Base-by-base conservation (phyloP, 2,113 vertebrate genomes). In the Delphinus delphis region DNA sequence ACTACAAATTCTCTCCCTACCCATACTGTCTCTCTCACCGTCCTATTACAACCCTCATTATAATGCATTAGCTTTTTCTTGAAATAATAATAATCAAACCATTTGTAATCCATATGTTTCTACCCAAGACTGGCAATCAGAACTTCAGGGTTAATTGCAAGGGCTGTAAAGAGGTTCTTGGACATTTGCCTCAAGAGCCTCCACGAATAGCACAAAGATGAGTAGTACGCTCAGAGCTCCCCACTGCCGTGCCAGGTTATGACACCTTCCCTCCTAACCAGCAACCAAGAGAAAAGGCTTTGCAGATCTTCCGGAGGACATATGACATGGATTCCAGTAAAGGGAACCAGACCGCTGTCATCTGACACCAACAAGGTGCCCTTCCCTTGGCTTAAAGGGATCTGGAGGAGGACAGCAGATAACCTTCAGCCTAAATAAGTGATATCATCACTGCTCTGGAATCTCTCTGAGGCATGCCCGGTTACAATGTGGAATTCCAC, bases 81-180 rank as follows among this genome's bases (percentile, higher is more conserved):
- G 70, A 97, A 95, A 83, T 88, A 88, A 81, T 80, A 88, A 93
- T 82, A 74, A 91, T 44, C 50, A 90, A 96, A 83, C 70, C 90
- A 97, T 97, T 97, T 94, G 93, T 89, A 60, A 96, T 62, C 79
- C 93, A 90, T 62, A 92, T 96, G 93, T 86, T 89, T 88, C 83
- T 93, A 38, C 41, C 41, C 67, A 95, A 31, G 67, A 96, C 44
- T 95, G 94, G 73, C 84, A 88, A 89, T 36, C 73, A 93, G 97
- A 95, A 76, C 68, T 95, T 94, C n/a, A 88, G 41, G 77, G 97
- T 97, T 96, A 83, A 88, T 88, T 93, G 83, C 5, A 79, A 93
- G 85, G 87, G 58, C 73, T 93, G 65, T 68, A 67, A 94, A 94
- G 76, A 96, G 79, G 21, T 76, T 93, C 92, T 63, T 76, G 73